A percentile compares a stretch with the other conserved stretches of the same genome.
phyloP scores from a whole-genome alignment of 2,113 vertebrate species.

The Colius striatus region DNA sequence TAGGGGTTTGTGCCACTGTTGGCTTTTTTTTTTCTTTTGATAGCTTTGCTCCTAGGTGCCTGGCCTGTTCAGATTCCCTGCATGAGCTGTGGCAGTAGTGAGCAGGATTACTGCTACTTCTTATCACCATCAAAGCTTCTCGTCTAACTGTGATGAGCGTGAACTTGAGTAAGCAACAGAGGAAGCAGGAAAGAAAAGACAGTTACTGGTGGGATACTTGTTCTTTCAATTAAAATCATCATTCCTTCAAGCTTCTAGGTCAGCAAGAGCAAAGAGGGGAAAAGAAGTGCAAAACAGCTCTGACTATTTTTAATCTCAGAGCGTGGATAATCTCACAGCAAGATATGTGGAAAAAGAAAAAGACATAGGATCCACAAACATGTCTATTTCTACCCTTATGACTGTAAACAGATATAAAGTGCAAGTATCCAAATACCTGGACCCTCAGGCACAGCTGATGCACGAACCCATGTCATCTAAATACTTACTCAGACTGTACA shows the following conservation, averaged over 20 bases:
- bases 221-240: background rate
- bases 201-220: background rate
- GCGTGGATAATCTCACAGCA: background rate
- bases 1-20: background rate
- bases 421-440: background rate
- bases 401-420: background rate
- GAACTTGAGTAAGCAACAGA: background rate
- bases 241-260: background rate
- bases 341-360: background rate
- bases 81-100: background rate
- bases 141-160: background rate
- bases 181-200: background rate
- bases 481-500: background rate
- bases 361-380: background rate
- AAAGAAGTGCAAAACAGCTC: background rate
- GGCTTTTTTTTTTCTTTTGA: background rate
- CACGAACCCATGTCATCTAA: background rate
- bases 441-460: background rate
- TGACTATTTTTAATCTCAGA: background rate
- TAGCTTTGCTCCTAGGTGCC: background rate
- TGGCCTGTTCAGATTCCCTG: background rate
- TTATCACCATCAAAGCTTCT: conserved; percentile 9
- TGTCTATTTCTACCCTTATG: background rate
- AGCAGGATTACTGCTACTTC: conserved; percentile 7
- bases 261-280: background rate